phyloP scores from a whole-genome alignment of 53 echinoderm and acorn worm genomes.

The Temnopleurus reevesii region DNA sequence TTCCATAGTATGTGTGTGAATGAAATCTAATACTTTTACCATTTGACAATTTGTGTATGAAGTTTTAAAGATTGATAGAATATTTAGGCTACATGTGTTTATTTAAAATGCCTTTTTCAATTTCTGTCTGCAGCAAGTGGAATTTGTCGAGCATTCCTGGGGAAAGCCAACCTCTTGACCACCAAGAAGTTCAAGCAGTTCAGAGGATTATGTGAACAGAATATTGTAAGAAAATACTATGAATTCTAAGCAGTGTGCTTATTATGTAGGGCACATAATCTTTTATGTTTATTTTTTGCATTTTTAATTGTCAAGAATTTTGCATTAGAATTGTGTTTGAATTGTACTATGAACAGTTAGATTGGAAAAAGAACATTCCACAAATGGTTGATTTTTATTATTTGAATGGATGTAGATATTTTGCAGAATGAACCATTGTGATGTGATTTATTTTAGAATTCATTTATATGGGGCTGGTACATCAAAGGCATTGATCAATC shows the following conservation, averaged over 20 bases:
- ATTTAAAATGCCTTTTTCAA: background rate
- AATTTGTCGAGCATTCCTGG: conserved; percentile 86
- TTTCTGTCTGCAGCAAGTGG: conserved; percentile 73
- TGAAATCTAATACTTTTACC: no score
- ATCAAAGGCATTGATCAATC: background rate
- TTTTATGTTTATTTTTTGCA: background rate
- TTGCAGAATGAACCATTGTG: no score
- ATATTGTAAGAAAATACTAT: conserved; percentile 75
- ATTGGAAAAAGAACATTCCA: no score
- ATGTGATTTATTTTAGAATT: no score
- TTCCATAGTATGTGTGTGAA: no score
- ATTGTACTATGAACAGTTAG: no score
- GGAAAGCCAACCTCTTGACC: conserved; percentile 91
- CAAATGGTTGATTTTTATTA: no score
- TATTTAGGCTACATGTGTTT: no score
- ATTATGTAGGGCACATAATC: background rate
- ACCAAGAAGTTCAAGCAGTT: conserved; percentile 99
- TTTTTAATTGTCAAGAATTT: background rate
- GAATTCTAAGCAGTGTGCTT: background rate
- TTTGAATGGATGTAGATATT: no score
- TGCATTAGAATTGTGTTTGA: background rate
- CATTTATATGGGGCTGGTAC: no score
- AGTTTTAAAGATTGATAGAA: no score
- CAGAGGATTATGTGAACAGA: conserved; percentile 92
- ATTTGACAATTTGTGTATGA: no score